phyloP scores from a whole-genome alignment of 2,113 vertebrate genomes.

The Burhinus oedicnemus region DNA sequence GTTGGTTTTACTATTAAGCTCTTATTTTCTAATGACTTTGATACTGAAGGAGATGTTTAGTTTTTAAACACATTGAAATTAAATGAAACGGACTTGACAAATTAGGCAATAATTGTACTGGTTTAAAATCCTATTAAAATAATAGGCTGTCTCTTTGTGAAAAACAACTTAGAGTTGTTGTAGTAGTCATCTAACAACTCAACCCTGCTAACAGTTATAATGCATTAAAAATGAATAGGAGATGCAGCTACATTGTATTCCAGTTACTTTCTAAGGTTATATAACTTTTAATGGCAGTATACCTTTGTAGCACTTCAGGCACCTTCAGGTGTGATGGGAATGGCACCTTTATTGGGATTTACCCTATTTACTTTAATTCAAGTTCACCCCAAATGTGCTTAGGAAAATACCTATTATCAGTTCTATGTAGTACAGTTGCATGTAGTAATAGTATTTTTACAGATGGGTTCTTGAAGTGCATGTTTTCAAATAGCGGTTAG shows the following conservation, averaged over 20 bases:
- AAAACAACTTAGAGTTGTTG: neutral
- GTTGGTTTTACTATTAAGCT: neutral
- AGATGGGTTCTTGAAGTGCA: neutral
- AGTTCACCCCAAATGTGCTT: neutral
- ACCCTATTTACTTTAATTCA: neutral
- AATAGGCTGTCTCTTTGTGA: neutral
- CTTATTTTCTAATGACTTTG: neutral
- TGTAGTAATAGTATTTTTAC: neutral
- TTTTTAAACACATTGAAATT: neutral
- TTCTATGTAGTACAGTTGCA: neutral
- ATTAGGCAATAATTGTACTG: neutral
- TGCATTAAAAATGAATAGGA: neutral
- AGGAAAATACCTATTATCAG: neutral
- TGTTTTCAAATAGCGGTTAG: neutral
- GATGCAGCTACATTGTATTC: neutral
- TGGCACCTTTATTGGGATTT: neutral
- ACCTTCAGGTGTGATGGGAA: neutral
- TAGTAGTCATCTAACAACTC: neutral
- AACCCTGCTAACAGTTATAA: neutral
- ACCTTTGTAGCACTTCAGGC: rapidly evolving
- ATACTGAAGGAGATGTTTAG: neutral
- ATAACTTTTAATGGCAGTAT: neutral
- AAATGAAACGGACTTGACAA: neutral
- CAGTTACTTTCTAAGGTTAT: neutral
- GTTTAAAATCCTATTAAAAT: neutral